A percentile compares a stretch with the other conserved stretches of the same genome.
These are phyloP conservation scores for Stomorhina lunata DNA, from an alignment of 2,888 invertebrate genomes.

Conservation along the genomic window DNA sequence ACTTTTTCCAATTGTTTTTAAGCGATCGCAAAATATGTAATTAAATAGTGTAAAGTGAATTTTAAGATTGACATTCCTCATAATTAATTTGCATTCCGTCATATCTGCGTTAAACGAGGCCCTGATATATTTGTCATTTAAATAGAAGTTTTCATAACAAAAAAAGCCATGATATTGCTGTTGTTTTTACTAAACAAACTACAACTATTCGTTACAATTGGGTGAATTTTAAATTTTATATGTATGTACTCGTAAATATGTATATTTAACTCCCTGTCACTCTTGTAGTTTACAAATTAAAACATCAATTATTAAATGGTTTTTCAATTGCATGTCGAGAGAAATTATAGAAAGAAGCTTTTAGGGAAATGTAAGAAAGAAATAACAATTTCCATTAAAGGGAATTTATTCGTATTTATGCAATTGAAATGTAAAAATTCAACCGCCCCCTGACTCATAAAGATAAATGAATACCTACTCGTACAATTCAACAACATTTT, in stretches of 20 bases:
- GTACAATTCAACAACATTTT: too few species aligned
- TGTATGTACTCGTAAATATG: too few species aligned
- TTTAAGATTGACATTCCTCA: too few species aligned
- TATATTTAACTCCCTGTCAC: neutral
- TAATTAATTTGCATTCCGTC: too few species aligned
- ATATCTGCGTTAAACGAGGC: too few species aligned
- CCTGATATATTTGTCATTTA: neutral
- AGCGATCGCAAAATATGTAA: too few species aligned
- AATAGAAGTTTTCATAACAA: neutral
- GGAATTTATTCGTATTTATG: too few species aligned
- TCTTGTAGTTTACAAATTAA: neutral
- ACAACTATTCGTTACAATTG: neutral
- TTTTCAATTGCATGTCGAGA: slow-evolving; percentile 42
- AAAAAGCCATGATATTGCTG: neutral
- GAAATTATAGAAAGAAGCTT: neutral
- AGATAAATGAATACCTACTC: too few species aligned
- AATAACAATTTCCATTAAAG: neutral
- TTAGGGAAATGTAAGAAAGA: neutral
- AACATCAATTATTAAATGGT: slow-evolving; percentile 40
- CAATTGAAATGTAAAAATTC: neutral
- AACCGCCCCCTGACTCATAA: too few species aligned
- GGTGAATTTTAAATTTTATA: neutral
- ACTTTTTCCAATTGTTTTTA: too few species aligned
- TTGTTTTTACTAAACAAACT: neutral
- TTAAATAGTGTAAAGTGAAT: too few species aligned